Conservation (phyloP, 1,140 invertebrate genomes). For the Bombus confusus region DNA sequence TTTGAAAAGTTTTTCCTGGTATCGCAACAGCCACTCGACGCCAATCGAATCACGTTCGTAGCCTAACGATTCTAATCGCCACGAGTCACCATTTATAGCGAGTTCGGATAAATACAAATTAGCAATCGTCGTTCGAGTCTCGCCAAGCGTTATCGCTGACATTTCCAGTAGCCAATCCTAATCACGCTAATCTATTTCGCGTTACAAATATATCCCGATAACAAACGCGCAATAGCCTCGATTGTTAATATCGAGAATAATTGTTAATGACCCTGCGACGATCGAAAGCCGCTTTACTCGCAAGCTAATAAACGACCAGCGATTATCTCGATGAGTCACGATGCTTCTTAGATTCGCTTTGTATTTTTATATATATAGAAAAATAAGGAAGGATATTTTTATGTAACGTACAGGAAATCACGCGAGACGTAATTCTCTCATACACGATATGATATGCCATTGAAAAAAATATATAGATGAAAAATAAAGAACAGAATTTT, state of each 20-base stretch:
- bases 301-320: background rate
- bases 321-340: background rate
- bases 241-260: conserved; percentile 27
- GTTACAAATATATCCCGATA: too few relatives aligned
- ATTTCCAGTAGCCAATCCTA: background rate
- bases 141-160: background rate
- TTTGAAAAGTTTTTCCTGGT: too few relatives aligned
- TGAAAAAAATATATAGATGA: too few relatives aligned
- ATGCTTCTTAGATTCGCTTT: too few relatives aligned
- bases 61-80: background rate
- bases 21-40: background rate
- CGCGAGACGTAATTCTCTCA: too few relatives aligned
- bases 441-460: too few relatives aligned
- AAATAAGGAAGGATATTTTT: too few relatives aligned
- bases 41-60: background rate
- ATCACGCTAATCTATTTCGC: conserved; percentile 15
- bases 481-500: too few relatives aligned
- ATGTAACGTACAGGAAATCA: too few relatives aligned
- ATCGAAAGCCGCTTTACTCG: background rate
- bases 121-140: background rate
- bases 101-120: background rate
- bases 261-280: background rate
- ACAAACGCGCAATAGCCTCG: background rate
- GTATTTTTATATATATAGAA: too few relatives aligned
- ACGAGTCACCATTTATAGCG: too few relatives aligned